phyloP scores from a whole-genome alignment of 2,113 vertebrate genomes.

The Eulacestoma nigropectus region DNA sequence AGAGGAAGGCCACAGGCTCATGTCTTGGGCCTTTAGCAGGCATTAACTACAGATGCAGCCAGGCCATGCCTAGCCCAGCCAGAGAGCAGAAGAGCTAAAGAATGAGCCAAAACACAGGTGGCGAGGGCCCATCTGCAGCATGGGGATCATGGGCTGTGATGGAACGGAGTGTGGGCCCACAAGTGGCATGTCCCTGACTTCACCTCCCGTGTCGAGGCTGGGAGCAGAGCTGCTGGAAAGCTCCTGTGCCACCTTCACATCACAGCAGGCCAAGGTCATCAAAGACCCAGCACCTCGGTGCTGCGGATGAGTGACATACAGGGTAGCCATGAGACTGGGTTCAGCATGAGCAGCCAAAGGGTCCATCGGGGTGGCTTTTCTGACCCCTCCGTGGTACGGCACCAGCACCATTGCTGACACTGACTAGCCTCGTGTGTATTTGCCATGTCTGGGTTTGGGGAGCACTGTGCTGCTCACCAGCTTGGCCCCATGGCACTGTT shows the following conservation, averaged over 20 bases:
- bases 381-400: not conserved
- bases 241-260: not conserved
- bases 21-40: not conserved
- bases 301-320: fast-evolving
- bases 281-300: fast-evolving
- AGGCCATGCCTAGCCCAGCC: not conserved
- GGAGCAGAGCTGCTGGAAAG: not conserved
- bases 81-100: not conserved
- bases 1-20: not conserved
- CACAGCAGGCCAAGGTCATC: no score
- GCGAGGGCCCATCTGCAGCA: fast-evolving
- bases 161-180: not conserved
- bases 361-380: not conserved
- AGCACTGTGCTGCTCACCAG: not conserved
- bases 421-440: fast-evolving
- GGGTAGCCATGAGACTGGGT: not conserved
- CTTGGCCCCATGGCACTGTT: not conserved
- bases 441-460: not conserved
- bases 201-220: fast-evolving
- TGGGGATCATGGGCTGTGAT: not conserved
- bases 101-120: not conserved
- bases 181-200: not conserved
- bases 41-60: not conserved
- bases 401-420: not conserved
- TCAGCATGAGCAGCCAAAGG: not conserved